phyloP scores from a whole-genome alignment of 1,140 invertebrate species.

The Cheumatopsyche charites region DNA sequence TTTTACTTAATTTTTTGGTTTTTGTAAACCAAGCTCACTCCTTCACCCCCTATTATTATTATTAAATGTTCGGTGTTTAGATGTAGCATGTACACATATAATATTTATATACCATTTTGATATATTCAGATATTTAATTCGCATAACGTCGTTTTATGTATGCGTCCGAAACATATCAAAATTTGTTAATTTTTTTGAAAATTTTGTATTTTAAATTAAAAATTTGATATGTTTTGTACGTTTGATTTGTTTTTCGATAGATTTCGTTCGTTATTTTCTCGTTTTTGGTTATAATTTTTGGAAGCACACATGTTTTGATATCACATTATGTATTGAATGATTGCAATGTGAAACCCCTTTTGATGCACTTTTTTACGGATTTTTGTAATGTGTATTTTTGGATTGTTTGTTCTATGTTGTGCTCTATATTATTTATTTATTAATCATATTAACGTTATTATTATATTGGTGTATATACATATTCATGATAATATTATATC shows the following conservation, averaged over 20 bases:
- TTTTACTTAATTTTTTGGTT: not conserved
- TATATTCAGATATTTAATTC: not conserved
- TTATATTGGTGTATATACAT: conserved; percentile 19
- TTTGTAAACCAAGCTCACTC: not conserved
- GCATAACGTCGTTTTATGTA: too few relatives aligned
- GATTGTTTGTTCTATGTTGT: conserved; percentile 39
- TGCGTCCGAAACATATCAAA: too few relatives aligned
- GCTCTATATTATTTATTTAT: conserved; percentile 18
- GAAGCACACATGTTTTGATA: conserved; percentile 34
- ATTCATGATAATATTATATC: not conserved
- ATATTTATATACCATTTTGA: conserved; percentile 21
- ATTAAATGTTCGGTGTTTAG: conserved; percentile 36
- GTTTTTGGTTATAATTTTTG: not conserved
- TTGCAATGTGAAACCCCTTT: conserved; percentile 31
- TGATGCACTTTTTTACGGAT: conserved; percentile 35
- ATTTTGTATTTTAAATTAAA: too few relatives aligned
- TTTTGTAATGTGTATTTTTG: conserved; percentile 34
- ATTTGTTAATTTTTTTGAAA: too few relatives aligned
- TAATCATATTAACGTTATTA: conserved; percentile 12
- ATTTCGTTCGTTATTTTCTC: not conserved
- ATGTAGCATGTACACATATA: conserved; percentile 32
- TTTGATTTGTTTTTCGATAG: not conserved
- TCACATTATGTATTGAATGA: conserved; percentile 36
- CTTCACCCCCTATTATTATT: conserved; percentile 1
- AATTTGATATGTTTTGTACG: too few relatives aligned